A percentile compares a stretch with the other conserved stretches of the same genome.
Conservation (phyloP, 2,797 vertebrate species). For the Eulemur rubriventer region DNA sequence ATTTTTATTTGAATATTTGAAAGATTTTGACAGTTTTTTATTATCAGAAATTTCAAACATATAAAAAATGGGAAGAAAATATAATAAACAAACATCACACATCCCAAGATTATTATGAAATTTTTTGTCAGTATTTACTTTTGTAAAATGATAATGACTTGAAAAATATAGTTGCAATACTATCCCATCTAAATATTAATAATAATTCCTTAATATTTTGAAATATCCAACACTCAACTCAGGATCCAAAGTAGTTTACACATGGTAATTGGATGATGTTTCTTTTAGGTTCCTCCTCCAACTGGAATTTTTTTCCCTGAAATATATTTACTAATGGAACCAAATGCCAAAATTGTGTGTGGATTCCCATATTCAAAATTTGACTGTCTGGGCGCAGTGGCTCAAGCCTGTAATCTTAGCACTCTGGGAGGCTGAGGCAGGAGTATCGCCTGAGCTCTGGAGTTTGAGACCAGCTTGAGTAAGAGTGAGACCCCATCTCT, state of each 20-base stretch:
- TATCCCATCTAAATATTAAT: neutral
- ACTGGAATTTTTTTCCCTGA: neutral
- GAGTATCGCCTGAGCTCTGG: too few relatives aligned
- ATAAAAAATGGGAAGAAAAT: neutral
- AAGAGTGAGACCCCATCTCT: too few relatives aligned
- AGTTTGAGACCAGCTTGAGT: too few relatives aligned
- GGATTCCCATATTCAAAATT: neutral
- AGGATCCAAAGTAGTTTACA: neutral
- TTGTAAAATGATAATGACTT: neutral
- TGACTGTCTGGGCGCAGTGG: fast-evolving
- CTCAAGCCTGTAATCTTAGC: too few relatives aligned
- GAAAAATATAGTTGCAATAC: neutral
- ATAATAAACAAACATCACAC: neutral
- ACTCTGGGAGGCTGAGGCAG: too few relatives aligned
- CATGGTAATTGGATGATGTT: neutral
- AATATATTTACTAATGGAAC: neutral
- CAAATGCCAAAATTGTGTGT: neutral
- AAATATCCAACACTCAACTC: neutral
- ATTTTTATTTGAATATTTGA: neutral
- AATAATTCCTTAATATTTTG: neutral
- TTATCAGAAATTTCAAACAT: neutral
- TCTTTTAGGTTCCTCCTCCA: neutral
- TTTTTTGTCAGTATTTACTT: neutral
- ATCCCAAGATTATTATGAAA: neutral
- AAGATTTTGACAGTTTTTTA: neutral